Percentiles rank a stretch among this genome's conserved stretches.
phyloP scores from a whole-genome alignment of 2,113 vertebrate species.

The Pelecanus crispus region DNA sequence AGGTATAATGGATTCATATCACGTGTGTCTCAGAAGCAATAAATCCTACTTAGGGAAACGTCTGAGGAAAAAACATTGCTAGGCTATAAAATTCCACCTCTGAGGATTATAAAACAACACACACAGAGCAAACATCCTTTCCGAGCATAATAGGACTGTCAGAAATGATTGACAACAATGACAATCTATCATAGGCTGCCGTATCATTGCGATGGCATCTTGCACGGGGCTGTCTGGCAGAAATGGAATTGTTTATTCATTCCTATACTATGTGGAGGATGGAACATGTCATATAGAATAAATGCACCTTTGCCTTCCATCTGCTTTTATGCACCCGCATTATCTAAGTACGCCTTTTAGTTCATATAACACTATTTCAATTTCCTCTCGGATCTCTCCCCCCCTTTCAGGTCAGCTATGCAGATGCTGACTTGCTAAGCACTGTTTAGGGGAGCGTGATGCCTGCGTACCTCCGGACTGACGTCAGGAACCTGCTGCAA shows the following conservation, averaged over 20 bases:
- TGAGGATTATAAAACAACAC: conserved; percentile 65
- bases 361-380: not conserved
- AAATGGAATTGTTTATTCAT: not conserved
- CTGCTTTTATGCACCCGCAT: not conserved
- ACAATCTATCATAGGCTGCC: not conserved
- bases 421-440: not conserved
- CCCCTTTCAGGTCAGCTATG: not conserved
- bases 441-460: not conserved
- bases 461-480: not conserved
- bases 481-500: not conserved
- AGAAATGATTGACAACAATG: conserved; percentile 61
- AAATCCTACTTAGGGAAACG: conserved; percentile 72
- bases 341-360: not conserved
- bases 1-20: conserved; percentile 58
- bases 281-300: not conserved
- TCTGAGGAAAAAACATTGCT: conserved; percentile 35
- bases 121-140: conserved; percentile 50
- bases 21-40: conserved; percentile 63
- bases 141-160: conserved; percentile 38
- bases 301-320: not conserved
- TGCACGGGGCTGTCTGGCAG: not conserved
- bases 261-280: not conserved
- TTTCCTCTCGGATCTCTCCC: not conserved
- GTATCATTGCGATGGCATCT: not conserved
- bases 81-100: conserved; percentile 62